A percentile compares a stretch with the other conserved stretches of the same genome.
Evolutionary conservation across 2,888 invertebrate genomes (phyloP).

Genomic region (Hermodice carunculata): DNA sequence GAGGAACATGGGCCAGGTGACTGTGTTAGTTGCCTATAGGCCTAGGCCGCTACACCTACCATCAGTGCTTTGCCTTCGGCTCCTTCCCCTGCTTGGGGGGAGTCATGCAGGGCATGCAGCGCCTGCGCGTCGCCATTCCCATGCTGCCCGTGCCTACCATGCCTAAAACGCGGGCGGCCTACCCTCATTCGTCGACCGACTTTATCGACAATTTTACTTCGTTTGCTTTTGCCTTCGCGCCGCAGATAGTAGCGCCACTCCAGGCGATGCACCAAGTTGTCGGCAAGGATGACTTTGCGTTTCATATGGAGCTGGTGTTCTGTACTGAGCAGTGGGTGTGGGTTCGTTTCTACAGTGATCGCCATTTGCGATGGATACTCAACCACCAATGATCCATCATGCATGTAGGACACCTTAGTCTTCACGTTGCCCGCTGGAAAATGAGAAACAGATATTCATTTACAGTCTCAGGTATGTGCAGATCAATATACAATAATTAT

Average conservation of each 20-base stretch:
- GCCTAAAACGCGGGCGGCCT: slow-evolving; percentile 52
- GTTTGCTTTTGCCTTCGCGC: slow-evolving; percentile 70
- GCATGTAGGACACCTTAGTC: slow-evolving; percentile 64
- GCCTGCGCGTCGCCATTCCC: slow-evolving; percentile 8
- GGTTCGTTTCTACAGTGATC: slow-evolving; percentile 90
- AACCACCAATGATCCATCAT: slow-evolving; percentile 66
- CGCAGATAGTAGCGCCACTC: slow-evolving; percentile 96
- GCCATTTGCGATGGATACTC: slow-evolving; percentile 70
- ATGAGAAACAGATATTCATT: too few relatives aligned
- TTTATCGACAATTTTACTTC: slow-evolving; percentile 50
- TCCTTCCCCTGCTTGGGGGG: slow-evolving; percentile 17
- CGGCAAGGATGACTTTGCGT: slow-evolving; percentile 64
- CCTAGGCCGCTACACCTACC: too few relatives aligned
- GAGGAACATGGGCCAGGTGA: too few relatives aligned
- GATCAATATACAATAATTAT: too few relatives aligned
- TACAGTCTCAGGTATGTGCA: too few relatives aligned
- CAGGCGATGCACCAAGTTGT: slow-evolving; percentile 79
- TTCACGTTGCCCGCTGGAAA: slow-evolving; percentile 61
- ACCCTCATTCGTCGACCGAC: slow-evolving; percentile 65
- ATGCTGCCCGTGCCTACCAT: slow-evolving; percentile 51
- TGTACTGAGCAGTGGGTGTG: slow-evolving; percentile 86
- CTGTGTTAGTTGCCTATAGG: too few relatives aligned
- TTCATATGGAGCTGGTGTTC: slow-evolving; percentile 66
- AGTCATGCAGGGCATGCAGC: slow-evolving; percentile 2
- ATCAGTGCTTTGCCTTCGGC: slow-evolving; percentile 40